Conservation (phyloP, 2,113 vertebrate genomes). For the Oreochromis tanganicae region DNA sequence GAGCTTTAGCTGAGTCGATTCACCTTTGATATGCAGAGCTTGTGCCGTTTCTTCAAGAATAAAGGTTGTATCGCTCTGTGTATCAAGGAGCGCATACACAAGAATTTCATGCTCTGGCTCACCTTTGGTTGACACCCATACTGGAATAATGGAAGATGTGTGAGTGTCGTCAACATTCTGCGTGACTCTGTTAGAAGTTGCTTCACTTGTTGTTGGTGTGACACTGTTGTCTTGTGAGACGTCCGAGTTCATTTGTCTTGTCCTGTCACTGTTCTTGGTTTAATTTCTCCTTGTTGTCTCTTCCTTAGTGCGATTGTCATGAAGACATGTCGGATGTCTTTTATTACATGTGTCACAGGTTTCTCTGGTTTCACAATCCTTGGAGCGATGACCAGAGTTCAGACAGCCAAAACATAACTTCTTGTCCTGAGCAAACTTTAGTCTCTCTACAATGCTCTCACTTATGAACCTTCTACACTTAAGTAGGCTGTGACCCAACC, state of each 20-base stretch:
- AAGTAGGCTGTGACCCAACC: neutral
- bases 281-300: rapidly evolving
- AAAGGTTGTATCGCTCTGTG: no score
- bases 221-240: no score
- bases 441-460: neutral
- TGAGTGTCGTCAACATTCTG: rapidly evolving
- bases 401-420: neutral
- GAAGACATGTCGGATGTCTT: neutral
- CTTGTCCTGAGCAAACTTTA: rapidly evolving
- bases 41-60: no score
- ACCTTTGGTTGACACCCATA: neutral
- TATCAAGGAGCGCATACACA: no score
- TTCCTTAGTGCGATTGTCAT: rapidly evolving
- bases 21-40: no score
- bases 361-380: neutral
- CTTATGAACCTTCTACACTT: rapidly evolving
- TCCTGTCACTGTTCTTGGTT: neutral
- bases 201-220: neutral
- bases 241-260: rapidly evolving
- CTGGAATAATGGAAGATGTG: neutral
- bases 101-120: neutral
- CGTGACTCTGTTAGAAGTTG: neutral
- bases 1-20: no score
- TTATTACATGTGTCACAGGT: rapidly evolving
- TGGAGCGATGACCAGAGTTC: rapidly evolving